Evolutionary conservation across 2,888 invertebrate genomes (phyloP).

Genomic region (Oscheius sp.): DNA sequence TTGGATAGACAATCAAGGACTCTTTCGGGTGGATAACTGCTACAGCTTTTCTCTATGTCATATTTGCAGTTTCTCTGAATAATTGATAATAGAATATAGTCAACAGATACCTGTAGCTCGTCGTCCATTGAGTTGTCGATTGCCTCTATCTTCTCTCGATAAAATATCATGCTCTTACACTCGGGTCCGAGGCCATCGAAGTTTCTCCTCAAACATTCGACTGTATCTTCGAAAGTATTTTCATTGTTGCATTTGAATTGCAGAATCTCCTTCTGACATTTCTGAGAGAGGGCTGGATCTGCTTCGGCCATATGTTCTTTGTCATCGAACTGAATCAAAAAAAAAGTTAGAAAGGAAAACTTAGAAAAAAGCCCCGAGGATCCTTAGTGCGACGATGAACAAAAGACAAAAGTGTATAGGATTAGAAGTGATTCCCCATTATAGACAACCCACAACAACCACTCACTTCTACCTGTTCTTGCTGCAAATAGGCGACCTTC

Average conservation of each 20-base stretch:
- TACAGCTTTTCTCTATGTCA: slow-evolving; percentile 72
- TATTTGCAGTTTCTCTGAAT: slow-evolving; percentile 78
- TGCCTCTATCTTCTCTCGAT: slow-evolving; percentile 72
- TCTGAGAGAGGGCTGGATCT: slow-evolving; percentile 71
- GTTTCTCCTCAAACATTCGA: slow-evolving; percentile 71
- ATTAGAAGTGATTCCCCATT: background rate
- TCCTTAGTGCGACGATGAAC: too few species aligned
- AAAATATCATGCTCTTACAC: slow-evolving; percentile 72
- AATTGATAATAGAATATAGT: background rate
- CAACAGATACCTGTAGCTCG: slow-evolving; percentile 56
- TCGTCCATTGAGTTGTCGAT: slow-evolving; percentile 70
- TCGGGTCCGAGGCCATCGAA: slow-evolving; percentile 65
- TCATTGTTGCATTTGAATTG: slow-evolving; percentile 41
- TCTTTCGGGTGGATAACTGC: slow-evolving; percentile 50
- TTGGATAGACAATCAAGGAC: slow-evolving; percentile 67
- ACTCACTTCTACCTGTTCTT: slow-evolving; percentile 71
- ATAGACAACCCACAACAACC: background rate
- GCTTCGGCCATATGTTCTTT: slow-evolving; percentile 77
- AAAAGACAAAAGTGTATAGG: background rate
- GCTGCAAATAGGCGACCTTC: slow-evolving; percentile 86
- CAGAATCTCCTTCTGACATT: slow-evolving; percentile 62
- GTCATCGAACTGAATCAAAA: slow-evolving; percentile 77
- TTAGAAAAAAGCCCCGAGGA: slow-evolving; percentile 1
- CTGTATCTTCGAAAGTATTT: slow-evolving; percentile 60
- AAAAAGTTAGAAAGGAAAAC: background rate